These are phyloP conservation scores for Rhinoderma darwinii DNA, from an alignment of 2,113 vertebrate genomes.

Conservation along the genomic window DNA sequence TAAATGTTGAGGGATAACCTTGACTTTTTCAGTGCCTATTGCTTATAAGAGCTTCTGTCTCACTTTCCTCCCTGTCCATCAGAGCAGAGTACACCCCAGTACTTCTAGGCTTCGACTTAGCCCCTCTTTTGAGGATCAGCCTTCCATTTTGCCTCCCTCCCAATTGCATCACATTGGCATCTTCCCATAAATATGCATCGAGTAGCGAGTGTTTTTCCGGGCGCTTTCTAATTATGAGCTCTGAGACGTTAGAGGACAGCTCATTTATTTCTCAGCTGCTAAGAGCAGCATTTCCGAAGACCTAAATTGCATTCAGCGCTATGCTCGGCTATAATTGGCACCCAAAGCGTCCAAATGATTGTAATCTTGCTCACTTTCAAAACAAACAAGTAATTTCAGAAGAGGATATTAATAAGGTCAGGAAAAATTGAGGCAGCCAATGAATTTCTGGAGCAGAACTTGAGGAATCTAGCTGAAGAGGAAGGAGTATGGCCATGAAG, in stretches of 20 bases:
- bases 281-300: slow-evolving; percentile 11
- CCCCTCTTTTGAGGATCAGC: not conserved
- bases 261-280: not conserved
- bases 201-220: slow-evolving; percentile 2
- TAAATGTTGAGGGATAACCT: not conserved
- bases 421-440: not conserved
- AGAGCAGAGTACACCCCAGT: not conserved
- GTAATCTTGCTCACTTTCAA: slow-evolving; percentile 5
- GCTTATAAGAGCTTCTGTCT: no score
- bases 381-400: slow-evolving; percentile 49
- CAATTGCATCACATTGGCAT: not conserved
- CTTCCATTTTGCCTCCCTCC: not conserved
- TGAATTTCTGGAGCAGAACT: not conserved
- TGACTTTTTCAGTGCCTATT: no score
- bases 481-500: not conserved
- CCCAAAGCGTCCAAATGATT: slow-evolving; percentile 38
- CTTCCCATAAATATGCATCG: slow-evolving; percentile 48
- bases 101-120: not conserved
- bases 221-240: slow-evolving; percentile 54
- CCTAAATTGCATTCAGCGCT: not conserved
- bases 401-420: slow-evolving; percentile 43
- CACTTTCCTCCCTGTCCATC: not conserved
- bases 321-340: not conserved
- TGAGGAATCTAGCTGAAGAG: not conserved
- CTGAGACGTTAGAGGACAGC: slow-evolving; percentile 33